Evolutionary conservation across 2,888 invertebrate species (phyloP), one percentile per base, ranked within the genome.

Genomic region (Hirtodrosophila histrioides): DNA sequence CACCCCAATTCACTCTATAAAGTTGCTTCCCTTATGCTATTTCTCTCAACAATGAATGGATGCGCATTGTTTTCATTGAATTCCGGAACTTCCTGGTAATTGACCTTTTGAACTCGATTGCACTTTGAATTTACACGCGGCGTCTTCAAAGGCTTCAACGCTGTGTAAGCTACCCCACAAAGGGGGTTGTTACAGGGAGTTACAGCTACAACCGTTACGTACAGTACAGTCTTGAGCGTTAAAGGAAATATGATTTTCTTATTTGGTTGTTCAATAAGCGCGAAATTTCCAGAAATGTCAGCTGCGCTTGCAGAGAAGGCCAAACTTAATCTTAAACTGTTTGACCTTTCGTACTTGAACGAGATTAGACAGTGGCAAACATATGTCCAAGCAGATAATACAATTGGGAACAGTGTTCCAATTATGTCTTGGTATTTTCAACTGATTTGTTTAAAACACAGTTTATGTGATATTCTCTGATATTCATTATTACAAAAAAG

Each of bases 71-170:
- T 63, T 69, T 37, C 31, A 35, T 33, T 8, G 3, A 11, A 54
- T 41, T 53, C 49, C 39, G 46, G 10, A 43, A 45, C 37, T 65
- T 78, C 10, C 58, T 36, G 31, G 39, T 35, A 40, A 49, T 40
- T 58, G 77, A 74, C 62, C 71, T 69, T 79, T 72, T 79, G 69
- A 77, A 66, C 78, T 57, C 51, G 29, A 46, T 44, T 31, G 17
- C 44, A 56, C 11, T n/a, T 31, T 45, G 23, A 44, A 66, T 50
- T 12, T 36, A 37, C 37, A 44, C 39, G 53, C 36, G 27, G 33
- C 60, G 35, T 72, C 69, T 51, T 65, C 27, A 46, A 48, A 35
- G 44, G 17, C 39, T n/a, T n/a, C n/a, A 43, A 17, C n/a, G 17
- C 29, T 23, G 23, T 44, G 39, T 43, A 55, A 76, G 61, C 56